Percentiles rank a stretch among this genome's conserved stretches.
Evolutionary conservation across 2,797 vertebrate genomes (phyloP).

Genomic region (Hippoglossus hippoglossus): DNA sequence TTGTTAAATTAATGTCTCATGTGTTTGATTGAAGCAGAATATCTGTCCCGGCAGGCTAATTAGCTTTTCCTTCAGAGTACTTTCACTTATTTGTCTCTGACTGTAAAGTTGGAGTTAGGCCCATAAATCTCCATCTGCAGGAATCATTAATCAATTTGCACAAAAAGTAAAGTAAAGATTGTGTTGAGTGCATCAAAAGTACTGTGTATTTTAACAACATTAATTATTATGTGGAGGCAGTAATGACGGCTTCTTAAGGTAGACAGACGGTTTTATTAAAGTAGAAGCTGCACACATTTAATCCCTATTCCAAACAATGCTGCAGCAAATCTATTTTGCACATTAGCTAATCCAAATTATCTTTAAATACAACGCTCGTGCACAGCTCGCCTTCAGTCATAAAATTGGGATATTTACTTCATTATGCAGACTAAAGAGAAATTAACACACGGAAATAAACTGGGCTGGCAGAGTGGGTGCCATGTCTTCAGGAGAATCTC

Average conservation of each 20-base stretch:
- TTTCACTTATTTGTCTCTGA: conserved; percentile 19
- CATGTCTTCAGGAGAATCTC: conserved; percentile 50
- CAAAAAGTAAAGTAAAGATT: conserved; percentile 12
- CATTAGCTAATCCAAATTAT: conserved; percentile 56
- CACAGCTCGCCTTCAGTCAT: conserved; percentile 49
- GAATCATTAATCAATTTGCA: conserved; percentile 6
- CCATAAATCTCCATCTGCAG: conserved; percentile 7
- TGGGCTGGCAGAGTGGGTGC: conserved; percentile 32
- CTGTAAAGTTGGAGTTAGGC: conserved; percentile 21
- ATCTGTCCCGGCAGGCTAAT: conserved; percentile 53
- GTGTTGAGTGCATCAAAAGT: not conserved
- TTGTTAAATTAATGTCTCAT: not conserved
- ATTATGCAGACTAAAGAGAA: conserved; percentile 52
- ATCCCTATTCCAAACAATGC: conserved; percentile 46
- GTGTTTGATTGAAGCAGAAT: conserved; percentile 40
- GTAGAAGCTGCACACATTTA: conserved; percentile 19
- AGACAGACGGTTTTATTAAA: conserved; percentile 22
- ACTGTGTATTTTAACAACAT: not conserved
- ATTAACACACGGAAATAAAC: conserved; percentile 46
- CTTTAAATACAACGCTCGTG: conserved; percentile 38
- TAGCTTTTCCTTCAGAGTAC: not conserved
- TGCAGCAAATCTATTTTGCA: conserved; percentile 47
- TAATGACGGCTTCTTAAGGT: not conserved
- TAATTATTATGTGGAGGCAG: not conserved
- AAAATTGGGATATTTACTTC: conserved; percentile 42